Evolutionary conservation across 1,140 invertebrate species (phyloP).

Genomic region (Drosophila tristis): DNA sequence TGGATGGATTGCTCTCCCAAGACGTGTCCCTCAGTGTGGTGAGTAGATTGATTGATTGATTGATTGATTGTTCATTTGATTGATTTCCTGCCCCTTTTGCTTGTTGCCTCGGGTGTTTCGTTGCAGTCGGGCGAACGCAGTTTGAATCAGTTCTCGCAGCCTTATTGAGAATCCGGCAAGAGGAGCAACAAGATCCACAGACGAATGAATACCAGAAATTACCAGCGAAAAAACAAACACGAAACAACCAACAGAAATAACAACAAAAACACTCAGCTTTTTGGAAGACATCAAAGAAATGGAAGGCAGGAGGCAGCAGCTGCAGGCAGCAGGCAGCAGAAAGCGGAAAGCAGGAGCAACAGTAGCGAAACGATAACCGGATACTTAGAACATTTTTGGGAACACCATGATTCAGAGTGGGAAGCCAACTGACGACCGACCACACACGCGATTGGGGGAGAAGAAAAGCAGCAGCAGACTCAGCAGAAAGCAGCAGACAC

Average conservation of each 20-base stretch:
- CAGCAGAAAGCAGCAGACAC: not conserved
- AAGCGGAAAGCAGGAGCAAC: constrained; percentile 20
- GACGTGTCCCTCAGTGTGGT: constrained; percentile 86
- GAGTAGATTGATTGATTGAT: constrained; percentile 28
- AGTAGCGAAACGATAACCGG: constrained; percentile 33
- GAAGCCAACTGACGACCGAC: too few species aligned
- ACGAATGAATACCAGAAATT: constrained; percentile 37
- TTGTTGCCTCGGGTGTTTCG: too few species aligned
- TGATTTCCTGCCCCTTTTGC: not conserved
- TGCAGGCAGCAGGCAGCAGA: constrained; percentile 26
- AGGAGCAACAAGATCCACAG: constrained; percentile 66
- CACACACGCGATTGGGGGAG: too few species aligned
- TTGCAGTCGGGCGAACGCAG: constrained; percentile 65
- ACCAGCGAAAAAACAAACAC: constrained; percentile 55
- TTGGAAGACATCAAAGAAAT: constrained; percentile 46
- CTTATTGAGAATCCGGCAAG: constrained; percentile 74
- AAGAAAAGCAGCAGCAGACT: not conserved
- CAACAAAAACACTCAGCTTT: constrained; percentile 56
- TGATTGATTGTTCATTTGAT: not conserved
- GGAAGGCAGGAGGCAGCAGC: constrained; percentile 49
- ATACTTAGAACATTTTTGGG: constrained; percentile 11
- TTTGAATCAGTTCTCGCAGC: constrained; percentile 81
- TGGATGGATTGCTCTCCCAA: constrained; percentile 96
- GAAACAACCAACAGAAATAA: constrained; percentile 63
- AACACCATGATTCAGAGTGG: not conserved